Evolutionary conservation across 92 coral and sea anemone genomes (phyloP).

Genomic region (Nematostella vectensis): DNA sequence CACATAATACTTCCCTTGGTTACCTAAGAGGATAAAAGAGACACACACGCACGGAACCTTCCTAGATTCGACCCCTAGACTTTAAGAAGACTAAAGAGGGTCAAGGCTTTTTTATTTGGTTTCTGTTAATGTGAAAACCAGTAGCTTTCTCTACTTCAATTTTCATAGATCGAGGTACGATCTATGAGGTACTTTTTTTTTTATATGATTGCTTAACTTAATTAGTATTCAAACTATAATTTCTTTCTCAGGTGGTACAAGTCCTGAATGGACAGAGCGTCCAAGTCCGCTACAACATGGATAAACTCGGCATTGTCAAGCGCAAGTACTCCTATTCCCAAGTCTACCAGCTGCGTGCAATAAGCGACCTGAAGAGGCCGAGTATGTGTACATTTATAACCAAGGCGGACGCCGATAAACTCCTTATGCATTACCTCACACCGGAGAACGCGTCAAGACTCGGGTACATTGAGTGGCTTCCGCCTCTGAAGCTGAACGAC

Average conservation of each 20-base stretch:
- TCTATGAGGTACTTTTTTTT: too few species aligned
- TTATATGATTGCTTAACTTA: too few species aligned
- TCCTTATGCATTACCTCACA: slow-evolving; percentile 52
- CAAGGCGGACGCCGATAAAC: slow-evolving; percentile 53
- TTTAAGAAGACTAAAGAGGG: too few species aligned
- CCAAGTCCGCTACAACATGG: slow-evolving; percentile 63
- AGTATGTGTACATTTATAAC: slow-evolving; percentile 73
- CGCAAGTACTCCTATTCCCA: slow-evolving; percentile 62
- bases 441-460: slow-evolving; percentile 41
- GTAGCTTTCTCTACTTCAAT: too few species aligned
- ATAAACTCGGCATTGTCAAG: slow-evolving; percentile 56
- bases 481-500: slow-evolving; percentile 39
- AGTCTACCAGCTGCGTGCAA: slow-evolving; percentile 55
- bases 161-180: too few species aligned
- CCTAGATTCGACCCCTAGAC: too few species aligned
- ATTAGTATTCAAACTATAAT: too few species aligned
- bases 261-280: slow-evolving; percentile 77
- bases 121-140: too few species aligned
- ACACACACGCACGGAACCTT: too few species aligned
- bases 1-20: too few species aligned
- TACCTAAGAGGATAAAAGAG: too few species aligned
- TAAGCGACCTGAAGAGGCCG: slow-evolving; percentile 62
- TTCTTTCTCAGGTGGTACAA: slow-evolving; percentile 60
- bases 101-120: too few species aligned
- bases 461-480: slow-evolving; percentile 51